These are phyloP conservation scores for Altica lythri DNA, from an alignment of 2,888 invertebrate species.

Conservation along the genomic window DNA sequence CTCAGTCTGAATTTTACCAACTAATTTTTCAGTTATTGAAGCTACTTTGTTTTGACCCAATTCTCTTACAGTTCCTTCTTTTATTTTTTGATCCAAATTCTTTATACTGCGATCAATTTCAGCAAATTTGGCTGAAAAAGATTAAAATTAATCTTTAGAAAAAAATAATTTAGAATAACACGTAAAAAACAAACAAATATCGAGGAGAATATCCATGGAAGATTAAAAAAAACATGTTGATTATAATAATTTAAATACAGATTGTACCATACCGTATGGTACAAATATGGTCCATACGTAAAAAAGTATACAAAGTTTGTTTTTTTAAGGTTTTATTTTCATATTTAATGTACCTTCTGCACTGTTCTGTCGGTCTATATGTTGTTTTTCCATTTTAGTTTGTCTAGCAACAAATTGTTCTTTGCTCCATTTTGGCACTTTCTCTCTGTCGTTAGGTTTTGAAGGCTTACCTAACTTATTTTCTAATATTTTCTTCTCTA, in stretches of 20 bases:
- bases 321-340: too few relatives aligned
- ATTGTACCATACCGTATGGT: too few relatives aligned
- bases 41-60: conserved; percentile 79
- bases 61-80: conserved; percentile 76
- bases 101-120: conserved; percentile 75
- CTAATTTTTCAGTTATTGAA: conserved; percentile 80
- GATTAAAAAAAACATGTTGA: too few relatives aligned
- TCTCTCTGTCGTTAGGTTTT: conserved; percentile 65
- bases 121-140: conserved; percentile 65
- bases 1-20: conserved; percentile 54
- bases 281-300: too few relatives aligned
- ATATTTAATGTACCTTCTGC: too few relatives aligned
- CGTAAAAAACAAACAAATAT: too few relatives aligned
- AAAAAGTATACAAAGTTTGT: too few relatives aligned
- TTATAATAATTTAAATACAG: too few relatives aligned
- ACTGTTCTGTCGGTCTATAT: conserved; percentile 63
- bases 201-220: too few relatives aligned
- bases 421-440: conserved; percentile 90
- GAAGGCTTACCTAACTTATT: conserved; percentile 61
- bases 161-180: neutral
- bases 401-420: conserved; percentile 77
- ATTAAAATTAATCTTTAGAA: conserved; percentile 5
- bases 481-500: conserved; percentile 85
- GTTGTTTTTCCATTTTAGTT: conserved; percentile 71
- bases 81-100: conserved; percentile 72